phyloP scores from a whole-genome alignment of 2,113 vertebrate species.

The Carassius auratus region DNA sequence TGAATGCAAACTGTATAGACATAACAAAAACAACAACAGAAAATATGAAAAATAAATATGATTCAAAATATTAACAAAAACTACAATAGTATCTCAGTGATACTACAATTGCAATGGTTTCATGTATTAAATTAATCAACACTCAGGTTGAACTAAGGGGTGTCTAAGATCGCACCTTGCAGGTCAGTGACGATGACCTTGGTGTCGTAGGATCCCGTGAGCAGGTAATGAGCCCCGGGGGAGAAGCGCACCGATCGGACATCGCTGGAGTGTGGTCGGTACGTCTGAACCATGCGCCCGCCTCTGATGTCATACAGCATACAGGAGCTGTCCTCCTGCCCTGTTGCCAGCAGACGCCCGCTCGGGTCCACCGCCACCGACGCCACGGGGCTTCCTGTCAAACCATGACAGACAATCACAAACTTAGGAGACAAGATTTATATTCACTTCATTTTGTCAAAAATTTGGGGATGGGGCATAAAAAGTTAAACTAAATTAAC shows the following conservation, averaged over 20 bases:
- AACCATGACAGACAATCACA: neutral
- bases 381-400: slow-evolving; percentile 92
- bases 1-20: neutral
- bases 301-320: slow-evolving; percentile 98
- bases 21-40: neutral
- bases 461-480: too few relatives aligned
- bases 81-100: neutral
- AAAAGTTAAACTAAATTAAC: too few relatives aligned
- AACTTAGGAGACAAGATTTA: neutral
- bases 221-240: slow-evolving; percentile 93
- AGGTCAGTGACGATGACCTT: slow-evolving; percentile 95
- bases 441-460: too few relatives aligned
- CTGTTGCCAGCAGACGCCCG: slow-evolving; percentile 91
- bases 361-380: slow-evolving; percentile 97
- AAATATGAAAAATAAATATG: neutral
- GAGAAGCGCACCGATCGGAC: slow-evolving; percentile 96
- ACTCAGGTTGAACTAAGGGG: too few relatives aligned
- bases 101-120: neutral
- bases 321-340: slow-evolving; percentile 95
- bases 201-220: slow-evolving; percentile 96
- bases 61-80: neutral
- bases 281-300: slow-evolving; percentile 95
- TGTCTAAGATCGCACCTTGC: slow-evolving; percentile 82
- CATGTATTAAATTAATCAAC: too few relatives aligned
- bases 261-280: slow-evolving; percentile 90